phyloP scores from a whole-genome alignment of 2,888 invertebrate genomes.

The Timandra comae region DNA sequence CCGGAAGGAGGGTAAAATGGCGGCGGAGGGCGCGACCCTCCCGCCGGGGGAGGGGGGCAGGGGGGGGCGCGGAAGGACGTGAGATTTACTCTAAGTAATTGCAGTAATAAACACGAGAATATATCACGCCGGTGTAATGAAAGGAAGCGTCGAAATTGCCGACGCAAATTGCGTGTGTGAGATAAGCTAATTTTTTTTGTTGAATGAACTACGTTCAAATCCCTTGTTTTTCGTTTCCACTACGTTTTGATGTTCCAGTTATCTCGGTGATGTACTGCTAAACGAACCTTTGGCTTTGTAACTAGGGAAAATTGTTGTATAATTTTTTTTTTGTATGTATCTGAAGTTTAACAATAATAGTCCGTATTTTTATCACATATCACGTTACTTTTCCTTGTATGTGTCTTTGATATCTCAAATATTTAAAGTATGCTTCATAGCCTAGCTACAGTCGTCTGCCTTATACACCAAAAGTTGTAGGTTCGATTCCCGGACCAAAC shows the following conservation, averaged over 20 bases:
- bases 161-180: slow-evolving; percentile 75
- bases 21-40: slow-evolving; percentile 71
- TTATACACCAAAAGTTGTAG: no score
- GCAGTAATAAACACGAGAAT: slow-evolving; percentile 78
- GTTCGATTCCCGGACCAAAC: no score
- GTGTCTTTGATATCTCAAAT: no score
- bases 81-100: slow-evolving; percentile 79
- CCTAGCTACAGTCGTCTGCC: no score
- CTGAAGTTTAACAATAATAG: no score
- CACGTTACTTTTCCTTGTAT: no score
- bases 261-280: no score
- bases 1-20: slow-evolving; percentile 74
- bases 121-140: slow-evolving; percentile 76
- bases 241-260: background rate
- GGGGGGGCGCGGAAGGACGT: slow-evolving; percentile 71
- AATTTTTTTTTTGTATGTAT: no score
- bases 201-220: slow-evolving; percentile 16
- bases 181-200: slow-evolving; percentile 69
- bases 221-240: slow-evolving; percentile 36
- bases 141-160: slow-evolving; percentile 74
- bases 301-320: no score
- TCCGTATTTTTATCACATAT: no score
- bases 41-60: slow-evolving; percentile 36
- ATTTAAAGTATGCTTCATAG: no score
- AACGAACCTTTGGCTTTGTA: no score